These are phyloP conservation scores for Amaurobius ferox DNA, from an alignment of 2,888 invertebrate genomes.

Conservation along the genomic window DNA sequence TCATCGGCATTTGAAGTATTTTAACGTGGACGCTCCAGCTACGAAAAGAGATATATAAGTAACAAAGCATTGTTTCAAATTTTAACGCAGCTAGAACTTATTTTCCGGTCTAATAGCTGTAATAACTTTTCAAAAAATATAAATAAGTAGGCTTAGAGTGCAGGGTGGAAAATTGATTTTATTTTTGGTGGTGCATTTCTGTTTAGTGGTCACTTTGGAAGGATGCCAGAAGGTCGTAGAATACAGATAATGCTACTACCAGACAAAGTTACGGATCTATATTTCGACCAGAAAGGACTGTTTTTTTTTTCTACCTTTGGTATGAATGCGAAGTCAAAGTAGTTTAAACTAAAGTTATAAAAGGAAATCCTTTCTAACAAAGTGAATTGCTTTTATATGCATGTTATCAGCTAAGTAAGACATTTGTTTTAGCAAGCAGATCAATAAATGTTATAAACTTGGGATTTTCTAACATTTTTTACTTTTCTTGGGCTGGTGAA, in stretches of 20 bases:
- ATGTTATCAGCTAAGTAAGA: too few relatives aligned
- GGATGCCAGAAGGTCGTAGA: constrained; percentile 37
- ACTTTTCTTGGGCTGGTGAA: too few relatives aligned
- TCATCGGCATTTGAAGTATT: background rate
- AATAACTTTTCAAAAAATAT: constrained; percentile 58
- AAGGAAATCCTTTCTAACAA: too few relatives aligned
- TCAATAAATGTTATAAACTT: too few relatives aligned
- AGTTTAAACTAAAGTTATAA: too few relatives aligned
- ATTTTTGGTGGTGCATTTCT: constrained; percentile 37
- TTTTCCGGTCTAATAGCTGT: constrained; percentile 51
- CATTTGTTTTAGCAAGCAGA: too few relatives aligned
- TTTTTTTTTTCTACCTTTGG: too few relatives aligned
- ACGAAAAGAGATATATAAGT: too few relatives aligned
- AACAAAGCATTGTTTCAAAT: constrained; percentile 16
- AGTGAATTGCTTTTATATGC: too few relatives aligned
- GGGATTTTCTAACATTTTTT: too few relatives aligned
- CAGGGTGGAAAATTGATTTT: constrained; percentile 46
- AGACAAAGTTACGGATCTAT: constrained; percentile 39
- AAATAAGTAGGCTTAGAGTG: constrained; percentile 45
- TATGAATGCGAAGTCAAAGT: too few relatives aligned
- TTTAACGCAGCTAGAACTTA: constrained; percentile 34
- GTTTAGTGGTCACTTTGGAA: constrained; percentile 27
- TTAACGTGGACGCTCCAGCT: background rate
- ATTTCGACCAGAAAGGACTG: constrained; percentile 35
- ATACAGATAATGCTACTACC: constrained; percentile 39